Conservation (phyloP, 2,797 vertebrate species). For the Mallotus villosus region DNA sequence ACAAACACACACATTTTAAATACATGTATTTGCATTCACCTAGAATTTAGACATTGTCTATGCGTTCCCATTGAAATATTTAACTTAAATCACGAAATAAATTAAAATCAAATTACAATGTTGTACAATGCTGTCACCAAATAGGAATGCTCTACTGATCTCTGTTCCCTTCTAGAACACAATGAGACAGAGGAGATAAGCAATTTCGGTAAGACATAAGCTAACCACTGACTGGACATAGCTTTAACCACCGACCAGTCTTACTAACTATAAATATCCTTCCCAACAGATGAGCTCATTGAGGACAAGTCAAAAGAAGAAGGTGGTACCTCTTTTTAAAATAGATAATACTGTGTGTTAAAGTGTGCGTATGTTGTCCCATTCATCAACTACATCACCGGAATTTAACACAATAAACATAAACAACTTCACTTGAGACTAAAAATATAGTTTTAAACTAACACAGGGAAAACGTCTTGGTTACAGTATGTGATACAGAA, state of each 20-base stretch:
- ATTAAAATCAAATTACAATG: not conserved
- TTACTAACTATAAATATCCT: constrained; percentile 4
- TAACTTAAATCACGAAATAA: not conserved
- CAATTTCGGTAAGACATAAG: constrained; percentile 45
- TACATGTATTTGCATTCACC: not conserved
- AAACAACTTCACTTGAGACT: not conserved
- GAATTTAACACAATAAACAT: constrained; percentile 3
- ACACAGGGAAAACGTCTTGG: not conserved
- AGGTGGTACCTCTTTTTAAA: constrained; percentile 41
- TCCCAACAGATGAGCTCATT: constrained; percentile 44
- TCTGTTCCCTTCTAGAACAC: constrained; percentile 45
- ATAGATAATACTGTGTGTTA: constrained; percentile 1
- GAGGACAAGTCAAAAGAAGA: constrained; percentile 44
- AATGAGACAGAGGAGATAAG: constrained; percentile 40
- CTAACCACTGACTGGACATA: constrained; percentile 6
- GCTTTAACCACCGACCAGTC: not conserved
- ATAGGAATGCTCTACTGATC: constrained; percentile 3
- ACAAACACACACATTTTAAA: not conserved
- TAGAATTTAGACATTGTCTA: not conserved
- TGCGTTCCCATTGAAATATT: not conserved
- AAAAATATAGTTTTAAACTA: not conserved
- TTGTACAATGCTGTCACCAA: not conserved
- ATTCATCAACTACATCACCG: not conserved
- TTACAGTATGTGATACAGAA: not conserved
- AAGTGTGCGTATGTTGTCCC: not conserved